Base-by-base conservation (phyloP, 2,888 invertebrate species). In the Diarsia mendica region DNA sequence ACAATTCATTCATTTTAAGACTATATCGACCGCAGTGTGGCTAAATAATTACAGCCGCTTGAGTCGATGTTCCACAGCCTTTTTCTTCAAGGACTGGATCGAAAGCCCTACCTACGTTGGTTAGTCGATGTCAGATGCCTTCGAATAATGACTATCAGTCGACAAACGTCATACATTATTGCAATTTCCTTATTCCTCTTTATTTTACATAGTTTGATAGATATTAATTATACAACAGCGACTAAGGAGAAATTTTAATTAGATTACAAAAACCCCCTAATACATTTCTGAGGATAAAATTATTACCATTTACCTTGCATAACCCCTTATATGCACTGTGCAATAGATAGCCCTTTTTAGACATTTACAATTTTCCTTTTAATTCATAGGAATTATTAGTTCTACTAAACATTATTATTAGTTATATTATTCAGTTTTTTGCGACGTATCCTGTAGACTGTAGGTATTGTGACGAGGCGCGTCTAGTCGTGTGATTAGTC, bases 401-500 rank as follows among this genome's bases (percentile, higher is more conserved):
- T 70, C 44, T 75, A 69, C 48, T 79, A 61, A 61, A 66, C 46
- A 46, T 33, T 64, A 9, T 49, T 64, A 51, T 72, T 55, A 13
- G 33, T 23, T 46, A 8, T 68, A 49, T 46, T 28, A 67, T 58
- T 60, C 8, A 71, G 55, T 72, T 51, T 84, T 82, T 84, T 72
- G 58, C 63, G 53, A 46, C 53, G 33, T 69, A 85, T 84, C 82
- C 82, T 77, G 73, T 78, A 61, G 49, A 53, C 82, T 75, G 74
- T 82, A 66, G 49, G 53, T 74, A 80, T 10, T 3, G 61, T 72
- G 82, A 71, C 84, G 60, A 44, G 18, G 44, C 20, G 55, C 48
- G 78, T 83, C 83, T 83, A 83, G 85, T 51, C 67, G 65, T 9
- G 23, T 23, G 82, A 80, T 84, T 66, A 72, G 18, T 64, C 48